Base-by-base conservation (phyloP, 92 coral and sea anemone species). In the Zoanthus gigantus region DNA sequence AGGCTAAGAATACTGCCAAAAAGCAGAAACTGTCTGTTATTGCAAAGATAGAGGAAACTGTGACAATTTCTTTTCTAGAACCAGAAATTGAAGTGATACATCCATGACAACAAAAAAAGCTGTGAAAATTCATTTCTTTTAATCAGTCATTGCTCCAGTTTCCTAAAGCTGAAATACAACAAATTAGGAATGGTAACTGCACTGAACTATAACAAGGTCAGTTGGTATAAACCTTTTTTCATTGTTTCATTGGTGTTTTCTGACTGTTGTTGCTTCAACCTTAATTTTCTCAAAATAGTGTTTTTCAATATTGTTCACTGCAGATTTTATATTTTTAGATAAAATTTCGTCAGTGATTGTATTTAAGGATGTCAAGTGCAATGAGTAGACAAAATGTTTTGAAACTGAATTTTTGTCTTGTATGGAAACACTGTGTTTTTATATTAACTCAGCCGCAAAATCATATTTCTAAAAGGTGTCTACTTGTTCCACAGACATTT, bases 281-380 rank as follows among this genome's bases (percentile, higher is more conserved):
- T 77, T 54, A 54, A 77, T 54, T 77, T 77, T 77, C 82, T 77
- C 82, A 77, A 48, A 50, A 52, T 30, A 28, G 82, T 52, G 82
- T 9, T 28, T 53, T 77, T 77, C 68, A 23, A 54, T 77, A 77
- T 77, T 77, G 82, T 75, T 75, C 79, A 75, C 79, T 75, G 58
- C 79, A 50, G 44, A 50, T 75, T 75, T 75, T n/a, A 75, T 50
- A 47, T 75, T 75, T 48, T 75, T 75, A 3, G 3, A 74, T 42
- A 18, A 46, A 74, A 34, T 74, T 74, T 74, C 16, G 44, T 74
- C 52, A 74, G 52, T 74, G 78, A 74, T 44, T 74, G 56, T 44
- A 45, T 34, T 34, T 74, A 44, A 74, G 78, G 54, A 14, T 74
- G 52, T 45, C 13, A 48, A 47, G 37, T 75, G 79, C 79, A 75